Evolutionary conservation across 2,113 vertebrate genomes (phyloP).

Genomic region (Microcebus murinus): DNA sequence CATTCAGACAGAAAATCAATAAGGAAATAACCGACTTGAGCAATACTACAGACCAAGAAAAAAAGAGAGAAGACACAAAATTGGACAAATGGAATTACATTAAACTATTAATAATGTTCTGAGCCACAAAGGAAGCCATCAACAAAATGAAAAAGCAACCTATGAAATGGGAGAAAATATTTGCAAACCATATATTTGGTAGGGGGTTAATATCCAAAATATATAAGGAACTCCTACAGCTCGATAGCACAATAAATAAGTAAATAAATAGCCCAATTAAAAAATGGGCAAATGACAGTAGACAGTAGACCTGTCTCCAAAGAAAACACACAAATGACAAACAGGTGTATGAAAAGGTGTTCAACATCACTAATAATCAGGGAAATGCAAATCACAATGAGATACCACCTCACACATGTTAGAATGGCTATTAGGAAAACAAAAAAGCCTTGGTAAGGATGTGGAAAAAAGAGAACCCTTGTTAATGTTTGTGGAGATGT

Average conservation of each 20-base stretch:
- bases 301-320: not conserved
- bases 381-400: not conserved
- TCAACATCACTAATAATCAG: too few species aligned
- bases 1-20: not conserved
- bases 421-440: too few species aligned
- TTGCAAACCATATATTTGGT: not conserved
- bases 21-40: not conserved
- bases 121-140: not conserved
- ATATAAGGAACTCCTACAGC: not conserved
- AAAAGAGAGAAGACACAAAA: not conserved
- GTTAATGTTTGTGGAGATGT: too few species aligned
- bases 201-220: not conserved
- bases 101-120: not conserved
- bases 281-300: not conserved
- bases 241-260: not conserved
- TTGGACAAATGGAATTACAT: not conserved
- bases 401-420: not conserved
- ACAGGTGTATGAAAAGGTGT: not conserved
- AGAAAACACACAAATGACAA: not conserved
- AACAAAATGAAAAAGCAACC: not conserved
- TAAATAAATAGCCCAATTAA: not conserved
- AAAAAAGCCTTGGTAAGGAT: too few species aligned
- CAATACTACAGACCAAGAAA: not conserved
- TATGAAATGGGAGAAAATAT: not conserved
- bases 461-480: not conserved